Conservation (phyloP, 2,113 vertebrate genomes). For the Danionella cerebrum region DNA sequence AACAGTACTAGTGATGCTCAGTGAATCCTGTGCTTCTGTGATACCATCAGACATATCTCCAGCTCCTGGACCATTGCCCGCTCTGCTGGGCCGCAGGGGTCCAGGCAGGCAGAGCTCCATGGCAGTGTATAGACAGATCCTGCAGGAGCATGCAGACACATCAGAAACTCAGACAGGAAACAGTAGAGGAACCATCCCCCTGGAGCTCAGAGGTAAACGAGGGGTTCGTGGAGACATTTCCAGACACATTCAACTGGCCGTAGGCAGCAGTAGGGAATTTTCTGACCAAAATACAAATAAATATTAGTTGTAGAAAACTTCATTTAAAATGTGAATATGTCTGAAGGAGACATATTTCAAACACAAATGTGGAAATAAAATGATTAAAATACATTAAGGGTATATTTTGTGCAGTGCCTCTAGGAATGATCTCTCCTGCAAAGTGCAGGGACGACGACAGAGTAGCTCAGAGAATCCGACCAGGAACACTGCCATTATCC, state of each 20-base stretch:
- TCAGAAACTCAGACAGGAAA: background rate
- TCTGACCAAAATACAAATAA: no score
- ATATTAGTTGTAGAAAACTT: no score
- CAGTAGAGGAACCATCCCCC: slow-evolving; percentile 37
- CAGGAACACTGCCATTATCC: no score
- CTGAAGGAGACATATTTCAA: no score
- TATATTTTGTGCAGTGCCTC: no score
- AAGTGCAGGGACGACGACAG: no score
- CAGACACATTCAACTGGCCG: background rate
- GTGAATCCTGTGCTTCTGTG: background rate
- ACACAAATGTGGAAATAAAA: no score
- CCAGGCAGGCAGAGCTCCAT: slow-evolving; percentile 46
- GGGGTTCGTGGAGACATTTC: background rate
- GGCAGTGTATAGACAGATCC: slow-evolving; percentile 37
- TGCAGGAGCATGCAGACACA: slow-evolving; percentile 12
- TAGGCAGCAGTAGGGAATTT: background rate
- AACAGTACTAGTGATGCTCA: background rate
- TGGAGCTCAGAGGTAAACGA: slow-evolving; percentile 57
- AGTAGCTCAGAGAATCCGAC: no score
- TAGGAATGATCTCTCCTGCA: no score
- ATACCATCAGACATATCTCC: slow-evolving; percentile 18
- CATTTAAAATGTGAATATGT: no score
- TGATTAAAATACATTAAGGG: no score
- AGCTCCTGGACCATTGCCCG: slow-evolving; percentile 34
- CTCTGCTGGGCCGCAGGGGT: slow-evolving; percentile 41